These are phyloP conservation scores for Cepaea nemoralis DNA, from an alignment of 1,140 invertebrate species.

Conservation along the genomic window DNA sequence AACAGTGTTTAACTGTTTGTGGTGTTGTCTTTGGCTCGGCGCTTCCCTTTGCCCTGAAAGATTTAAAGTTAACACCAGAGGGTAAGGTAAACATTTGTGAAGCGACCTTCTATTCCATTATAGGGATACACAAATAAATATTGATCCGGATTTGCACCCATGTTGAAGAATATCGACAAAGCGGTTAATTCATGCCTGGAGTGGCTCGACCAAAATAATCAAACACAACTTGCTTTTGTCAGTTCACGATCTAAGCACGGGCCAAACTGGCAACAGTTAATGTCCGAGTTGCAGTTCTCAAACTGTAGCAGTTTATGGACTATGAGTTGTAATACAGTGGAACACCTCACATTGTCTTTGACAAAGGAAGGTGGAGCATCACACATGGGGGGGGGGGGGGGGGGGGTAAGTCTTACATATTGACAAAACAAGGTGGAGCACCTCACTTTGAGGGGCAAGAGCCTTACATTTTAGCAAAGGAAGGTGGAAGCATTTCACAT, in stretches of 20 bases:
- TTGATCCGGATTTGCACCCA: background rate
- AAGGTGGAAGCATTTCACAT: no score
- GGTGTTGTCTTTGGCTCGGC: background rate
- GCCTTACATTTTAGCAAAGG: no score
- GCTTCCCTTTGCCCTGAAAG: background rate
- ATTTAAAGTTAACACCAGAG: background rate
- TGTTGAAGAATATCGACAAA: background rate
- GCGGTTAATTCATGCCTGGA: background rate
- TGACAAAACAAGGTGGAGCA: no score
- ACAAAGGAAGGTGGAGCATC: background rate
- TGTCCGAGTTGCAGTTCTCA: no score
- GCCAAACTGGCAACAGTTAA: background rate
- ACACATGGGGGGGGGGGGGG: slow-evolving; percentile 11
- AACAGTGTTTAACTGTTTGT: background rate
- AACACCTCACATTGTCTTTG: no score
- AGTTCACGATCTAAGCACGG: background rate
- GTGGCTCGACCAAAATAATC: background rate
- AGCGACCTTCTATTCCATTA: background rate
- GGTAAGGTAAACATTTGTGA: slow-evolving; percentile 8
- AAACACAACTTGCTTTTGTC: slow-evolving; percentile 1
- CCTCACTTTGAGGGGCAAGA: no score
- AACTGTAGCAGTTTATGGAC: no score
- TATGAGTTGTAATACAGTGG: no score
- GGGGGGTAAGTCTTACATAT: background rate
- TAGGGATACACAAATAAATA: background rate